These are phyloP conservation scores for Hermaeophaga mercurialis DNA, from an alignment of 2,888 invertebrate species.

Conservation along the genomic window DNA sequence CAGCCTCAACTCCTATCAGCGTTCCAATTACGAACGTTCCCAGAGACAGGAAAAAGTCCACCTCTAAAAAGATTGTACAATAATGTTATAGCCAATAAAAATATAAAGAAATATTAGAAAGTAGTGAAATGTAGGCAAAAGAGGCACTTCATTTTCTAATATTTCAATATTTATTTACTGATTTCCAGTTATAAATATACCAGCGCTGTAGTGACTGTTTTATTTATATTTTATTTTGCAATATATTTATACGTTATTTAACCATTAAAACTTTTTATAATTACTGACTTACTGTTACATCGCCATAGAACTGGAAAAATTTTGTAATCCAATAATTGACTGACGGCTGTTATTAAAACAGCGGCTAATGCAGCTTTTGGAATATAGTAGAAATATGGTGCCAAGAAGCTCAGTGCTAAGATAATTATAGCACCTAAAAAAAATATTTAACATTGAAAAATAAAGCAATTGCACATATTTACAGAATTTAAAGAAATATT, in stretches of 20 bases:
- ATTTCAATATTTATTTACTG: too few species aligned
- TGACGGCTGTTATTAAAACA: conserved; percentile 87
- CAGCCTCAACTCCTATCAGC: conserved; percentile 75
- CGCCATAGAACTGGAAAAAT: conserved; percentile 62
- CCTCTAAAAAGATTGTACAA: conserved; percentile 44
- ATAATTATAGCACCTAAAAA: conserved; percentile 74
- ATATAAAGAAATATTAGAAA: too few species aligned
- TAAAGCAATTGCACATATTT: too few species aligned
- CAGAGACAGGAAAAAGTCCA: conserved; percentile 62
- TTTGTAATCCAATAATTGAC: conserved; percentile 74
- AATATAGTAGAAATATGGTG: conserved; percentile 86
- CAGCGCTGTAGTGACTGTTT: too few species aligned
- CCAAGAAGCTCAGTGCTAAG: conserved; percentile 80
- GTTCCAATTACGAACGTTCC: conserved; percentile 74
- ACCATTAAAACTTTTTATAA: background rate
- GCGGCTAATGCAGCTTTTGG: conserved; percentile 85
- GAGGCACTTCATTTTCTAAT: too few species aligned
- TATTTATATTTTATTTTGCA: too few species aligned
- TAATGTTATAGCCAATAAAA: too few species aligned
- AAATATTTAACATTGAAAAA: background rate
- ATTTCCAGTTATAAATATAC: too few species aligned
- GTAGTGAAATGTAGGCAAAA: too few species aligned
- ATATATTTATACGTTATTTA: too few species aligned
- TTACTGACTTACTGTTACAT: conserved; percentile 57
- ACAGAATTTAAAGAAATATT: too few species aligned